Percentiles rank a stretch among this genome's conserved stretches.
phyloP scores from a whole-genome alignment of 2,113 vertebrate species.

The Oryzias curvinotus region DNA sequence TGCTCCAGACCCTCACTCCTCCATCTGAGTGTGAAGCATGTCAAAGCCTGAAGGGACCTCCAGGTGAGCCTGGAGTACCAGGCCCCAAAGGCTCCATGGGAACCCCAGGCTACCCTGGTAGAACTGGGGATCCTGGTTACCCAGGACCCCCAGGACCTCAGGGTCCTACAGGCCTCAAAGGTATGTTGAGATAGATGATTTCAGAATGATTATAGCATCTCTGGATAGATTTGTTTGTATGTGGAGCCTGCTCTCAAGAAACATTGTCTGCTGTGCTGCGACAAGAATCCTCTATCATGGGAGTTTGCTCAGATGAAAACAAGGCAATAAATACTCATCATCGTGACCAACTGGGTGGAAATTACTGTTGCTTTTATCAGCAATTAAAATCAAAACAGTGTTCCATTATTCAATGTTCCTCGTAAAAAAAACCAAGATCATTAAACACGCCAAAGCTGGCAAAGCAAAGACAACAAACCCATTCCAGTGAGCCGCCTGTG shows the following conservation, averaged over 20 bases:
- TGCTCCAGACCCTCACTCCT: constrained; percentile 71
- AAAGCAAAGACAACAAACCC: constrained; percentile 49
- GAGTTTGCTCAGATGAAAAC: not conserved
- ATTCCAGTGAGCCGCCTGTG: constrained; percentile 33
- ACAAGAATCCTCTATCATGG: constrained; percentile 4
- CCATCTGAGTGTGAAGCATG: constrained; percentile 65
- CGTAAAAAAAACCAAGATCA: constrained; percentile 48
- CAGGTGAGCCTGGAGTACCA: constrained; percentile 70
- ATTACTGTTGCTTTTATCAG: constrained; percentile 47
- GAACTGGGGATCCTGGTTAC: constrained; percentile 72
- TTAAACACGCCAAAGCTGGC: constrained; percentile 54
- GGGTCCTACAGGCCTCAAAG: constrained; percentile 75
- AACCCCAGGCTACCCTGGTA: constrained; percentile 73
- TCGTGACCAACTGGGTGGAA: constrained; percentile 18
- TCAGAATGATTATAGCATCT: not conserved
- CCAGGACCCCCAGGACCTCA: constrained; percentile 73
- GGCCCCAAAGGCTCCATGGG: constrained; percentile 76
- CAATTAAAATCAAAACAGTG: constrained; percentile 58
- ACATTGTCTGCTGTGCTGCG: not conserved
- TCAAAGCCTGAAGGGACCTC: constrained; percentile 68
- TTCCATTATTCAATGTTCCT: constrained; percentile 45
- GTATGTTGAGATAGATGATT: constrained; percentile 49
- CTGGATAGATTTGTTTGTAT: not conserved
- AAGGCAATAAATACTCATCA: not conserved
- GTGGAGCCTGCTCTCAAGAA: not conserved